Base-by-base conservation (phyloP, 2,797 vertebrate species). In the Cheirogaleus major region DNA sequence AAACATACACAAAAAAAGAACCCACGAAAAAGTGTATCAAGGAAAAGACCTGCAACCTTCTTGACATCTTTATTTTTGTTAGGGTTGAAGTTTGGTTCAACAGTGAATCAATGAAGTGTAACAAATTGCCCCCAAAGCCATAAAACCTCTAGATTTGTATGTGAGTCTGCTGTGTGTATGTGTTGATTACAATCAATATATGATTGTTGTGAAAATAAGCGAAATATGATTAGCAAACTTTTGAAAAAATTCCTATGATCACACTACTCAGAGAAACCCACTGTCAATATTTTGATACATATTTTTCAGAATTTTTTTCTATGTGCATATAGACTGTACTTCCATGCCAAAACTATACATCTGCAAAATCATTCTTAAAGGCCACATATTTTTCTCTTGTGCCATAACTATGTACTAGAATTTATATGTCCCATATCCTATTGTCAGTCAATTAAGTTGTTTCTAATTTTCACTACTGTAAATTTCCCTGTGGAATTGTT, bases 151-250 rank as follows among this genome's bases (percentile, higher is more conserved):
- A 41, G 52, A 45, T 83, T 76, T 85, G 20, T 81, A 73, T 55
- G 43, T 83, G 38, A 57, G 41, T 79, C n/a, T 76, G 35, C 70
- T 93, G 18, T 73, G 13, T 73, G 13, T 81, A 22, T 88, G 23
- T 90, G 48, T 75, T 84, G 67, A 80, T 92, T 91, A 70, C 4
- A 65, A 63, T 8, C 23, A 81, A 70, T 75, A 57, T 70, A 12
- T 84, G 30, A 30, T 87, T 90, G 5, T 78, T 95, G 45, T 50
- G 32, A 87, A 93, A 72, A 61, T 89, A 48, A 5, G 8, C 43
- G 45, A 95, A 91, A 79, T 55, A 38, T 81, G 59, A 76, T 83
- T 79, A 86, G 35, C 38, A 91, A 93, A 78, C 57, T 85, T 89
- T 43, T 87, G 61, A 76, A 70, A 88, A 75, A 30, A 48, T 12